These are phyloP conservation scores for Rhabdophis nuchalis DNA, from an alignment of 2,797 vertebrate species.

Conservation along the genomic window DNA sequence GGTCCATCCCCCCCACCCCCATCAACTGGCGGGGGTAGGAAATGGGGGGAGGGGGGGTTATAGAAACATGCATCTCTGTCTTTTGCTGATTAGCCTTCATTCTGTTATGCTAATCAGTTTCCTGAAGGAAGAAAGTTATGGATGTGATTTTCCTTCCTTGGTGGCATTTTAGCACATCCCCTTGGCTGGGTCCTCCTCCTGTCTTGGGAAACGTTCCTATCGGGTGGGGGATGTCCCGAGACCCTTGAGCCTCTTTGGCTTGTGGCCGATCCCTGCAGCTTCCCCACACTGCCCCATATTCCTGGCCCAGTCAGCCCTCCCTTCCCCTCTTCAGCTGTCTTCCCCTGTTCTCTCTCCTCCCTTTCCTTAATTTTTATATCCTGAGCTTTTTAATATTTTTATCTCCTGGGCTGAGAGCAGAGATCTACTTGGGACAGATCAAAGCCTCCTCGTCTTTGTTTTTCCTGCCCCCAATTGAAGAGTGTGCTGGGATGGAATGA, in stretches of 20 bases:
- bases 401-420: background rate
- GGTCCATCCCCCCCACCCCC: background rate
- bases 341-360: background rate
- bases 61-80: background rate
- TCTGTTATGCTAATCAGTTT: background rate
- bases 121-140: background rate
- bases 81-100: background rate
- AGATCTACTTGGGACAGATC: background rate
- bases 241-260: background rate
- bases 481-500: background rate
- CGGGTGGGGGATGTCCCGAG: too few relatives aligned
- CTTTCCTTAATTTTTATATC: background rate
- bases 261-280: background rate
- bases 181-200: background rate
- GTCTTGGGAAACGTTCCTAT: background rate
- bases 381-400: background rate
- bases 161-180: background rate
- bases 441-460: background rate
- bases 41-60: too few relatives aligned
- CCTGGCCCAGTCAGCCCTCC: background rate
- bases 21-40: background rate
- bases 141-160: background rate
- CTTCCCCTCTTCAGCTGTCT: background rate
- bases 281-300: too few relatives aligned
- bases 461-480: background rate